Base-by-base conservation (phyloP, 2,797 vertebrate species). In the Scarus forsteni region DNA sequence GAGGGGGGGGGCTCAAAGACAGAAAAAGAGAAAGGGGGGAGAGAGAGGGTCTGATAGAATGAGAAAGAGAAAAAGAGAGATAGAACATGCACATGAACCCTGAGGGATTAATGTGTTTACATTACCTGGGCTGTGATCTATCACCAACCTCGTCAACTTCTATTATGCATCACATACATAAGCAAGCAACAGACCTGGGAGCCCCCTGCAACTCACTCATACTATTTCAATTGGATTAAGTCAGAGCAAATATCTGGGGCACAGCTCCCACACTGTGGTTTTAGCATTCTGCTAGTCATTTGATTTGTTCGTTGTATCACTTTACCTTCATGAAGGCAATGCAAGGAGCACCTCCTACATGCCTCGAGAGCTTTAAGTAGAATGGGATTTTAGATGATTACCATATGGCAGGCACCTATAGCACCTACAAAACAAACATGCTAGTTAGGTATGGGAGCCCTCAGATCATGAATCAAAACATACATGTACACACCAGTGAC, bases 71-170 rank as follows among this genome's bases (percentile, higher is more conserved):
- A 81, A 83, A 64, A 54, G 72, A 81, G 77, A 79, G 79, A 82
- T 73, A 81, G 75, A 86, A 70, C 80, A 84, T 83, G 83, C 86
- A 89, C 81, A 73, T 81, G 82, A 91, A 91, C 88, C 91, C 85
- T 86, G 71, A 89, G 91, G 90, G 90, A 92, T 91, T 92, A 89
- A 93, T 92, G 91, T 92, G 89, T 93, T 93, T 92, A 93, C 88
- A 91, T 91, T 93, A 92, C 91, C 92, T 92, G 90, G 91, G 90
- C 89, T 92, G 85, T 92, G 91, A 93, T 93, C 92, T 93, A 92
- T 93, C 92, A 90, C 90, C 90, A 92, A 89, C 91, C 92, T 93
- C 88, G 89, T 92, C 92, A 91, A 87, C 89, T 90, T 91, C 85
- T 80, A 92, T 93, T 92, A 93, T 87, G 77, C 86, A 81, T 88